phyloP scores from a whole-genome alignment of 2,113 vertebrate species.

The Hippocampus mohnikei region DNA sequence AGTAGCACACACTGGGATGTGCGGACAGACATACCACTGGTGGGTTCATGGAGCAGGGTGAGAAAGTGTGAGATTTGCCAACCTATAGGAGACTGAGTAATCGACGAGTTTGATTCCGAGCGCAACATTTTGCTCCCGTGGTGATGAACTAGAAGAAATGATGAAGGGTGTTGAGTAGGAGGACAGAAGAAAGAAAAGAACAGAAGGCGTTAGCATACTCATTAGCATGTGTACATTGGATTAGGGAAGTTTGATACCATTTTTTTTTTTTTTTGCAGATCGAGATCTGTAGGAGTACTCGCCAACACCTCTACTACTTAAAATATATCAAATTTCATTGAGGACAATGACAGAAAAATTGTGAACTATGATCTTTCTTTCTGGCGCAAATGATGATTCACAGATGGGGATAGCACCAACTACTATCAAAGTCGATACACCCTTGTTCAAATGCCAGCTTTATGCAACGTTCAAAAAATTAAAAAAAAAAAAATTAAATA shows the following conservation, averaged over 20 bases:
- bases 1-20: slow-evolving; percentile 61
- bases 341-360: too few species aligned
- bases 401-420: too few species aligned
- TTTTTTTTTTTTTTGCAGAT: neutral
- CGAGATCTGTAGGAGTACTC: neutral
- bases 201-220: neutral
- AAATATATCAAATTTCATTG: too few species aligned
- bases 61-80: slow-evolving; percentile 96
- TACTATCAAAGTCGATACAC: too few species aligned
- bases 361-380: too few species aligned
- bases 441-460: too few species aligned
- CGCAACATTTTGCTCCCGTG: slow-evolving; percentile 99
- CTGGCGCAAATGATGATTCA: too few species aligned
- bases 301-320: too few species aligned
- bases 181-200: slow-evolving; percentile 39
- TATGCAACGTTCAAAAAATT: too few species aligned
- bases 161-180: slow-evolving; percentile 80
- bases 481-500: too few species aligned
- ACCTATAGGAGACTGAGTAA: slow-evolving; percentile 99
- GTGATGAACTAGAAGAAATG: slow-evolving; percentile 99
- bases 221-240: neutral
- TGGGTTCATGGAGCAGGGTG: slow-evolving; percentile 77
- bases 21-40: slow-evolving; percentile 77
- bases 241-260: neutral
- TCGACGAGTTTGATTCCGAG: slow-evolving; percentile 99